These are phyloP conservation scores for Leucophenga montana DNA, from an alignment of 2,888 invertebrate genomes.

Conservation along the genomic window DNA sequence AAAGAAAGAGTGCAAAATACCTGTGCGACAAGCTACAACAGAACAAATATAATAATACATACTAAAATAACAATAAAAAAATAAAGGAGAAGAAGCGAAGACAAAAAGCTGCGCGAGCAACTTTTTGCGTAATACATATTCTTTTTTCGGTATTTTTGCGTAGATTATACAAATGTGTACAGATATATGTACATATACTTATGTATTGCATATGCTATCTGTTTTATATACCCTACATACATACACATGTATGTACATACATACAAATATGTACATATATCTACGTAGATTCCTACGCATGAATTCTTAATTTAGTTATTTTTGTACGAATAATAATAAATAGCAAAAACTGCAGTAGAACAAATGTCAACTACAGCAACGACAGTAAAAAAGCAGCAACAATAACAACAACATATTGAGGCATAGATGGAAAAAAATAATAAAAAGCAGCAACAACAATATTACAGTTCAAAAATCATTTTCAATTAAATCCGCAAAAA, in stretches of 20 bases:
- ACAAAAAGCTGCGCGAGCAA: constrained; percentile 53
- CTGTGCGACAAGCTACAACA: constrained; percentile 31
- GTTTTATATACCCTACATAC: constrained; percentile 33
- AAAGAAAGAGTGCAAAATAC: constrained; percentile 14
- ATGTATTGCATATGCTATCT: not conserved
- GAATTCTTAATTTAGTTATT: not conserved
- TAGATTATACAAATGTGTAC: not conserved
- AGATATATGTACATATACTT: not conserved
- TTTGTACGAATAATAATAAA: constrained; percentile 4
- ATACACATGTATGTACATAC: constrained; percentile 23
- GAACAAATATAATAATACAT: no score
- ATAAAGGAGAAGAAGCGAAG: not conserved
- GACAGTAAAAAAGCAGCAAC: not conserved
- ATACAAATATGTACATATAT: constrained; percentile 17
- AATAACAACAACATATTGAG: constrained; percentile 31
- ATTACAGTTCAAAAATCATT: constrained; percentile 24
- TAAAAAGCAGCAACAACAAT: constrained; percentile 21
- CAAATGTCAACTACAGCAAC: constrained; percentile 6
- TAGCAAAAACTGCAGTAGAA: not conserved
- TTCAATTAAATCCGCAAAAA: constrained; percentile 56
- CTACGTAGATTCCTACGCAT: constrained; percentile 1
- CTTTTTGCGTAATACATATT: constrained; percentile 42
- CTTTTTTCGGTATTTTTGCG: not conserved
- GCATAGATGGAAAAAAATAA: not conserved
- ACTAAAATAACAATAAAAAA: not conserved